Percentiles rank a stretch among this genome's conserved stretches.
Conservation (phyloP, 2,888 invertebrate species). For the Spisula subtruncata region DNA sequence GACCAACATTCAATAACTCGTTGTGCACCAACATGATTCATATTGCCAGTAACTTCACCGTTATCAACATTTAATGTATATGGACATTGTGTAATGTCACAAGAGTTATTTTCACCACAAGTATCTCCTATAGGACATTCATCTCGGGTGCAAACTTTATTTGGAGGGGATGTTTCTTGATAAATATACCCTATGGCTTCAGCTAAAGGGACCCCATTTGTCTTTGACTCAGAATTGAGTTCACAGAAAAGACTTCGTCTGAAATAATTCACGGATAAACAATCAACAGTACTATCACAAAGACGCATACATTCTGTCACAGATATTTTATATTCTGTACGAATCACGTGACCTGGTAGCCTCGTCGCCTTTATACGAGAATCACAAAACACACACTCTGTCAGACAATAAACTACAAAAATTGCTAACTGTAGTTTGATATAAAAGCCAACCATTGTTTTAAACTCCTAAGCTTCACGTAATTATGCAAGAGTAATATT, state of each 20-base stretch:
- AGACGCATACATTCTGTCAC: not conserved
- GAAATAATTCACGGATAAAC: not conserved
- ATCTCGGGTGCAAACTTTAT: not conserved
- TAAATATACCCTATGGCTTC: not conserved
- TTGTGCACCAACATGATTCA: not conserved
- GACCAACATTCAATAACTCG: slow-evolving; percentile 9
- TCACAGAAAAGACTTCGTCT: not conserved
- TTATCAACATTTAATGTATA: not conserved
- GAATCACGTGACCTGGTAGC: not conserved
- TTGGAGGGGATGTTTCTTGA: not conserved
- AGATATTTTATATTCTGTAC: not conserved
- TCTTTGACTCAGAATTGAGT: not conserved
- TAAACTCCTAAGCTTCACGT: too few species aligned
- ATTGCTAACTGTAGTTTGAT: too few species aligned
- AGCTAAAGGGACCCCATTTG: not conserved
- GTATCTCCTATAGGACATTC: not conserved
- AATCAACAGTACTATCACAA: not conserved
- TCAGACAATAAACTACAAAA: too few species aligned
- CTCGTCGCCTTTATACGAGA: not conserved
- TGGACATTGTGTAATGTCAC: not conserved
- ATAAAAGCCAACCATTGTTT: too few species aligned
- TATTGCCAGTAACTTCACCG: not conserved
- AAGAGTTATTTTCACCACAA: not conserved
- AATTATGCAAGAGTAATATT: too few species aligned
- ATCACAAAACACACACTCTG: not conserved